Evolutionary conservation across 2,797 vertebrate species (phyloP), one percentile per base, ranked within the genome.

Genomic region (Enteromius treurensis): DNA sequence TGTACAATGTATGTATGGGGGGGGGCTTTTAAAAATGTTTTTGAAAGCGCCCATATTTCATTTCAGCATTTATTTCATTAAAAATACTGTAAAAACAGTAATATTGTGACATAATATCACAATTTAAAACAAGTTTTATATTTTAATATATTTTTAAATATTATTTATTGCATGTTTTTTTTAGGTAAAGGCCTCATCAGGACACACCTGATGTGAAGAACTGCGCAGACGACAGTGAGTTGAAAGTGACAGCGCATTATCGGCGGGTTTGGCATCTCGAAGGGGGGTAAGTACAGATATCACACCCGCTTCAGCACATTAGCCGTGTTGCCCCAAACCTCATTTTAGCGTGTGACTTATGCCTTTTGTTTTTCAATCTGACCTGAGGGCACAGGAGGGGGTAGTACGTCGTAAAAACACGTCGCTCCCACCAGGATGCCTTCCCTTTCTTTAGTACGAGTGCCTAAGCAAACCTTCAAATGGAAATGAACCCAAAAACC

Each of bases 401-500:
- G 87, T 92, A 91, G 87, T 89, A 90, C 79, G 5, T 51, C 29
- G 75, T 11, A 78, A 79, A 79, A 68, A 68, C 77, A 79, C 47
- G 10, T 68, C 9, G 13, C 68, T 75, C 68, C 29, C 77, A 68
- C 47, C 51, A 40, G 82, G 87, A 88, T 76, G 51, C 84, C 81
- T 49, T 90, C 90, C 92, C 88, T 91, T 93, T 93, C 93, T 89
- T 93, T 89, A 78, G 90, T 88, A 85, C 87, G 82, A 55, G 84
- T 23, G 86, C 85, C 85, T 90, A 87, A 90, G 92, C 91, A 92
- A 93, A 91, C 91, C 90, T 88, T 91, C 88, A 90, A 88, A 93
- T 93, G 93, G 87, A 94, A 95, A 95, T 94, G 92, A 95, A 94
- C 91, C 87, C 45, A 90, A 91, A 91, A 94, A 91, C 91, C 93